Conservation (phyloP, 2,888 invertebrate species). For the Sarcophaga caerulescens region DNA sequence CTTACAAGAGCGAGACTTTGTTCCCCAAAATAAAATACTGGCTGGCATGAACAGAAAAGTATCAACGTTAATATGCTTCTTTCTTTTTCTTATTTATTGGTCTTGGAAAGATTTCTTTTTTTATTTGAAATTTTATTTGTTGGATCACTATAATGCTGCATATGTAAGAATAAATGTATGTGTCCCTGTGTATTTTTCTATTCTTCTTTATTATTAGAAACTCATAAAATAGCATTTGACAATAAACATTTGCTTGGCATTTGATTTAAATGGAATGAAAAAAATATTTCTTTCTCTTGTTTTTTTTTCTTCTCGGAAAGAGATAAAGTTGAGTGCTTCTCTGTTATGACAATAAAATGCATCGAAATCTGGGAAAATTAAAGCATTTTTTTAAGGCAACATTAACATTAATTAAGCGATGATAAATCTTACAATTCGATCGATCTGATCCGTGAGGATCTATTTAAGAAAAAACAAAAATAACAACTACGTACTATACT, state of each 20-base stretch:
- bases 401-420: too few species aligned
- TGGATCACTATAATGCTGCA: too few species aligned
- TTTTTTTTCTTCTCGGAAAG: not conserved
- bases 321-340: not conserved
- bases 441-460: too few species aligned
- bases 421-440: too few species aligned
- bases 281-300: not conserved
- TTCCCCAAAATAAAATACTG: conserved; percentile 6
- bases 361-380: too few species aligned
- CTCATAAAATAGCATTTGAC: conserved; percentile 14
- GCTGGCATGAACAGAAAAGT: too few species aligned
- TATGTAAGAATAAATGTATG: not conserved
- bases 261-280: conserved; percentile 11
- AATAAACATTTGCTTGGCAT: conserved; percentile 46
- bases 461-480: too few species aligned
- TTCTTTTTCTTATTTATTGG: conserved; percentile 58
- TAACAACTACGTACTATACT: too few species aligned
- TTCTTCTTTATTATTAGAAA: conserved; percentile 24
- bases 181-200: not conserved
- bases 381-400: too few species aligned
- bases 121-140: not conserved
- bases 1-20: not conserved
- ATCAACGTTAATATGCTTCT: too few species aligned
- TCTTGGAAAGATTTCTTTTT: conserved; percentile 23
- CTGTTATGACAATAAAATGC: too few species aligned